Evolutionary conservation across 2,797 vertebrate genomes (phyloP).

Genomic region (Gymnocypris eckloni): DNA sequence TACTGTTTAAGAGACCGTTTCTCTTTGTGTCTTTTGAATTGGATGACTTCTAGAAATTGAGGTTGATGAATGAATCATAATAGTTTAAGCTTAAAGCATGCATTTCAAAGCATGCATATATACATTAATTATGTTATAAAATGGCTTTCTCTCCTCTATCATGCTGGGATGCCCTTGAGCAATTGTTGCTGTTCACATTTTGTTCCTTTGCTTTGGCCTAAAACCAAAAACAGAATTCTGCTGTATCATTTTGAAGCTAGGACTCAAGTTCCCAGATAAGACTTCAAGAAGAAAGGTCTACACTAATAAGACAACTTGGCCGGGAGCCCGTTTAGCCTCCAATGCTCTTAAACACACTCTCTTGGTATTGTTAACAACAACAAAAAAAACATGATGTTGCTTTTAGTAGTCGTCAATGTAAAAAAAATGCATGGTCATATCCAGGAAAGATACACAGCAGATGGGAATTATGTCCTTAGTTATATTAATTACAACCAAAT

Average conservation of each 20-base stretch:
- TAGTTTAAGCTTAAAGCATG: constrained; percentile 11
- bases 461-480: not conserved
- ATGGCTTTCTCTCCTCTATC: constrained; percentile 8
- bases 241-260: constrained; percentile 18
- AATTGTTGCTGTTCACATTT: constrained; percentile 14
- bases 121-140: constrained; percentile 33
- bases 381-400: constrained; percentile 3
- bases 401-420: not conserved
- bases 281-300: constrained; percentile 20
- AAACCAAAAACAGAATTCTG: constrained; percentile 24
- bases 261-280: constrained; percentile 23
- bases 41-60: constrained; percentile 7
- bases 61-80: constrained; percentile 16
- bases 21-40: constrained; percentile 22
- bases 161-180: constrained; percentile 3
- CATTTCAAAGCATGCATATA: constrained; percentile 24
- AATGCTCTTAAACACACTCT: constrained; percentile 4
- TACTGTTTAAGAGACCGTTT: constrained; percentile 7
- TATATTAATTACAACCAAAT: not conserved
- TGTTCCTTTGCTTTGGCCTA: constrained; percentile 3
- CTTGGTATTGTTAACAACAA: constrained; percentile 16
- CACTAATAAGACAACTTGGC: constrained; percentile 20
- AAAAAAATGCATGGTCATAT: not conserved
- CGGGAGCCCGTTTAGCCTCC: not conserved
- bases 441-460: not conserved